Evolutionary conservation across 2,113 vertebrate species (phyloP).

Genomic region (Pelecanoides urinatrix): DNA sequence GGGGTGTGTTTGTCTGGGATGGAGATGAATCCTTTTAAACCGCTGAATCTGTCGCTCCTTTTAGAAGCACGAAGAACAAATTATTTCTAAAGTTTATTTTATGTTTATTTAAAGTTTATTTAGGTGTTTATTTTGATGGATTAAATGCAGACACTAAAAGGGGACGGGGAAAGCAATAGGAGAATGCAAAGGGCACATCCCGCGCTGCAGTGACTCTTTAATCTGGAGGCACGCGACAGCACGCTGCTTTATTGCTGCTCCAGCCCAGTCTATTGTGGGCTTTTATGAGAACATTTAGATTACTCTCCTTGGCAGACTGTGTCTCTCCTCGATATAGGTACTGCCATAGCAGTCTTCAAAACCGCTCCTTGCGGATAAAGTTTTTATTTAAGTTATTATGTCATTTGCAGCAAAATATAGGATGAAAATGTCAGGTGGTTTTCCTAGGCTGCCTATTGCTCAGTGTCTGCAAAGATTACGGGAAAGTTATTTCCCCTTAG

Average conservation of each 20-base stretch:
- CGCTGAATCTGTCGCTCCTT: not conserved
- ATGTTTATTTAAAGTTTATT: not conserved
- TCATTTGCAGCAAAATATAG: not conserved
- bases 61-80: not conserved
- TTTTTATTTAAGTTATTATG: not conserved
- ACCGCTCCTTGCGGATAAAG: not conserved
- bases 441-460: not conserved
- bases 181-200: accelerated
- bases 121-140: not conserved
- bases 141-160: not conserved
- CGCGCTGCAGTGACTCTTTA: not conserved
- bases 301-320: not conserved
- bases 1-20: not conserved
- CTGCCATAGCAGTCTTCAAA: not conserved
- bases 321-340: not conserved
- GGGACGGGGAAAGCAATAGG: accelerated
- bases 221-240: not conserved
- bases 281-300: not conserved
- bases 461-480: accelerated
- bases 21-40: not conserved
- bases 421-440: not conserved
- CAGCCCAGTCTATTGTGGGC: not conserved
- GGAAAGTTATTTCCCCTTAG: not conserved
- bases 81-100: accelerated
- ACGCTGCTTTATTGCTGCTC: not conserved